phyloP scores from a whole-genome alignment of 2,888 invertebrate species.

The Ormyrus rosae region DNA sequence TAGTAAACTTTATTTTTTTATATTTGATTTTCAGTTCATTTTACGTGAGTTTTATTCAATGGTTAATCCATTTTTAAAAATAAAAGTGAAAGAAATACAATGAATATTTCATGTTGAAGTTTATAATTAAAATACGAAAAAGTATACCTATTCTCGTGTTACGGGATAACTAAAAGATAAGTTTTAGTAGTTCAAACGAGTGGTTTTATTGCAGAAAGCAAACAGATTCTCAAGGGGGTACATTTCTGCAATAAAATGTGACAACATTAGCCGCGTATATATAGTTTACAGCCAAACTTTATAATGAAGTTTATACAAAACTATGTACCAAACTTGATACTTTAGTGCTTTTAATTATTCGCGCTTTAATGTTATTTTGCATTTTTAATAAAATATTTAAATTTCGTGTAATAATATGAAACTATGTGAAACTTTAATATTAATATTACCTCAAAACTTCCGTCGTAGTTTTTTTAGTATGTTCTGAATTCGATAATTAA shows the following conservation, averaged over 20 bases:
- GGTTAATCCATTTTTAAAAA: too few relatives aligned
- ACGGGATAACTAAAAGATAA: neutral
- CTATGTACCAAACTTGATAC: slow-evolving; percentile 27
- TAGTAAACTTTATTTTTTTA: too few relatives aligned
- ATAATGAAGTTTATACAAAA: slow-evolving; percentile 38
- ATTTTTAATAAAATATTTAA: slow-evolving; percentile 29
- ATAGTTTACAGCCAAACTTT: slow-evolving; percentile 42
- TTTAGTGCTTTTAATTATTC: slow-evolving; percentile 25
- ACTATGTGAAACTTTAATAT: neutral
- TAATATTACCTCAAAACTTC: too few relatives aligned
- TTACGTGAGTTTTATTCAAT: too few relatives aligned
- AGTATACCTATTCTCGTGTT: neutral
- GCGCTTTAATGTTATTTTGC: slow-evolving; percentile 30
- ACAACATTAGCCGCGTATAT: slow-evolving; percentile 25
- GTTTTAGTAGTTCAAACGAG: neutral
- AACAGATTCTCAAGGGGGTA: slow-evolving; percentile 23
- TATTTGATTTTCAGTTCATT: too few relatives aligned
- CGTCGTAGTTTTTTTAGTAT: too few relatives aligned
- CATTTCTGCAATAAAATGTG: slow-evolving; percentile 36
- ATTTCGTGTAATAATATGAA: neutral
- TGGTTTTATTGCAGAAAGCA: slow-evolving; percentile 19
- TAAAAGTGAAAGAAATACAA: too few relatives aligned
- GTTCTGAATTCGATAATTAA: too few relatives aligned
- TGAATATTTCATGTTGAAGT: neutral
- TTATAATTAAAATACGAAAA: neutral